These are phyloP conservation scores for Chrysolina haemoptera DNA, from an alignment of 2,888 invertebrate genomes.

Conservation along the genomic window DNA sequence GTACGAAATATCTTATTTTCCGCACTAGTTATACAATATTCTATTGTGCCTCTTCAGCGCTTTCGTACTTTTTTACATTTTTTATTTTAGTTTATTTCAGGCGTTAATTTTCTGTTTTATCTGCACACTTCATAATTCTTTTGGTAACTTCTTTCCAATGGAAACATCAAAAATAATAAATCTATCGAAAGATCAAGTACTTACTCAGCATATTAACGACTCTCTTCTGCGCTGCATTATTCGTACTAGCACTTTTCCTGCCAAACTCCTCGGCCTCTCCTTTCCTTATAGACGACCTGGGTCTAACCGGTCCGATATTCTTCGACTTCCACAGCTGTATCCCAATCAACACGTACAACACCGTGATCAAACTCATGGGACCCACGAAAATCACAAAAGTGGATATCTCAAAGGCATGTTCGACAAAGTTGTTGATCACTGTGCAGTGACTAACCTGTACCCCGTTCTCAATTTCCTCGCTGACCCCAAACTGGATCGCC, in stretches of 20 bases:
- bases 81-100: no score
- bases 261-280: slow-evolving; percentile 40
- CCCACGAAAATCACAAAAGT: slow-evolving; percentile 87
- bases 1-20: no score
- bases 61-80: no score
- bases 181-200: slow-evolving; percentile 61
- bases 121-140: no score
- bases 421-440: slow-evolving; percentile 70
- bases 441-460: slow-evolving; percentile 55
- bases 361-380: slow-evolving; percentile 89
- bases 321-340: slow-evolving; percentile 78
- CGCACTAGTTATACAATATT: no score
- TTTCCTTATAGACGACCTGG: slow-evolving; percentile 22
- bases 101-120: no score
- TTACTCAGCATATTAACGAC: slow-evolving; percentile 88
- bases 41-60: no score
- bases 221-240: slow-evolving; percentile 69
- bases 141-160: no score
- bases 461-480: slow-evolving; percentile 46
- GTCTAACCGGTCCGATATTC: slow-evolving; percentile 42
- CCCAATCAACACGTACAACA: slow-evolving; percentile 85
- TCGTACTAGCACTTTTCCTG: slow-evolving; percentile 50
- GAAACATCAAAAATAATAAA: no score
- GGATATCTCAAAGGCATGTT: slow-evolving; percentile 85
- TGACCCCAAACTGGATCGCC: slow-evolving; percentile 69